Conservation (phyloP, 2,113 vertebrate genomes). For the Polyodon spathula region DNA sequence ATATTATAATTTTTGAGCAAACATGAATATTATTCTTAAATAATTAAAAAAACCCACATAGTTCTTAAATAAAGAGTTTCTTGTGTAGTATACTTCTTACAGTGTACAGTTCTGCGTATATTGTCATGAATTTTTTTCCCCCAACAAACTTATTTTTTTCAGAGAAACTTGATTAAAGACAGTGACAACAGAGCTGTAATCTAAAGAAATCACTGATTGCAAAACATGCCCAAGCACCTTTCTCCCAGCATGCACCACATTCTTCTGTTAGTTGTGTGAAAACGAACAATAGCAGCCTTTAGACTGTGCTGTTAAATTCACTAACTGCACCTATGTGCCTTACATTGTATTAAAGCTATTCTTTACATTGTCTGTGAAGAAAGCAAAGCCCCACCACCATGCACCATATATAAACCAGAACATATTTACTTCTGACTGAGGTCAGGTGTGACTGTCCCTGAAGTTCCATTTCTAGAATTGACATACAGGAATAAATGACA, state of each 20-base stretch:
- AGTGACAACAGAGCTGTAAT: too few relatives aligned
- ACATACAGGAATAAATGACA: constrained; percentile 58
- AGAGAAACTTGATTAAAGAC: too few relatives aligned
- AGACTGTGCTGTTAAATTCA: constrained; percentile 5
- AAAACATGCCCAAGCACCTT: constrained; percentile 23
- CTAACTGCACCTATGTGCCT: background rate
- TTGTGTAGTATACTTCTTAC: too few relatives aligned
- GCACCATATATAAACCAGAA: constrained; percentile 47
- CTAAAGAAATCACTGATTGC: constrained; percentile 13
- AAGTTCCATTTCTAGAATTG: constrained; percentile 65
- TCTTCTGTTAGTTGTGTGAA: constrained; percentile 34
- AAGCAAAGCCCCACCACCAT: constrained; percentile 78
- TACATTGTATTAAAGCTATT: background rate
- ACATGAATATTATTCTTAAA: too few relatives aligned
- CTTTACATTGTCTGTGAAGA: constrained; percentile 27
- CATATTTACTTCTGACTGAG: constrained; percentile 89
- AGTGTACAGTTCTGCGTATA: too few relatives aligned
- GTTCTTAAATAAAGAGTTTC: too few relatives aligned
- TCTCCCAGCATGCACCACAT: constrained; percentile 48
- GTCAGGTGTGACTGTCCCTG: constrained; percentile 67
- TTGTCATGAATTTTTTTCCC: too few relatives aligned
- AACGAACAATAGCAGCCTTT: background rate
- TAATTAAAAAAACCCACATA: too few relatives aligned
- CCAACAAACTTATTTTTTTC: too few relatives aligned
- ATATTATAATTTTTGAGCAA: too few relatives aligned